Conservation (phyloP, 2,888 invertebrate species). For the Gymnosoma rotundatum region DNA sequence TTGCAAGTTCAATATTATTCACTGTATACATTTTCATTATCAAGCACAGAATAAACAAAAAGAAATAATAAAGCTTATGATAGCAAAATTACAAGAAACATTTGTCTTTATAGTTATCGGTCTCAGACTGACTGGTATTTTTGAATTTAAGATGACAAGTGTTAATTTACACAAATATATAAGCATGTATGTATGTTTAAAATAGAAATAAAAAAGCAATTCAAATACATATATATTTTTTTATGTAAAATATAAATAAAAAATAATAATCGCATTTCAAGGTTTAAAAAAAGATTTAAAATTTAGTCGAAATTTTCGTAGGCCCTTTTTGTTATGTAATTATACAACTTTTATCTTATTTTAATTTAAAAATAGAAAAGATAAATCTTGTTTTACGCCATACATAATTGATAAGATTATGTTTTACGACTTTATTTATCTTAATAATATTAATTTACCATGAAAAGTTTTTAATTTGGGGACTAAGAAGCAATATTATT, state of each 20-base stretch:
- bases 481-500: conserved; percentile 42
- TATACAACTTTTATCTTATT: neutral
- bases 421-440: neutral
- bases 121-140: neutral
- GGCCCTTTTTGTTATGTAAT: conserved; percentile 4
- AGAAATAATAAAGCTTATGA: neutral
- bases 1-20: neutral
- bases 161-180: conserved; percentile 35
- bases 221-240: conserved; percentile 1
- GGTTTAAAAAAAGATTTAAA: conserved; percentile 7
- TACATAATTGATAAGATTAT: conserved; percentile 38
- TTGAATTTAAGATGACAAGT: conserved; percentile 11
- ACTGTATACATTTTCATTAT: neutral
- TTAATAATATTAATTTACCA: conserved; percentile 9
- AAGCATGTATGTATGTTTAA: conserved; percentile 5
- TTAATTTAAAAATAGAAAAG: conserved; percentile 28
- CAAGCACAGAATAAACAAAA: neutral
- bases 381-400: conserved; percentile 11
- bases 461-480: conserved; percentile 29
- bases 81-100: conserved; percentile 4
- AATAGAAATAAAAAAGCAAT: conserved; percentile 8
- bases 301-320: neutral
- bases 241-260: conserved; percentile 3
- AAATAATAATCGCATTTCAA: neutral
- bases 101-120: neutral